These are phyloP conservation scores for Colaptes auratus DNA, from an alignment of 2,113 vertebrate species.

Conservation along the genomic window DNA sequence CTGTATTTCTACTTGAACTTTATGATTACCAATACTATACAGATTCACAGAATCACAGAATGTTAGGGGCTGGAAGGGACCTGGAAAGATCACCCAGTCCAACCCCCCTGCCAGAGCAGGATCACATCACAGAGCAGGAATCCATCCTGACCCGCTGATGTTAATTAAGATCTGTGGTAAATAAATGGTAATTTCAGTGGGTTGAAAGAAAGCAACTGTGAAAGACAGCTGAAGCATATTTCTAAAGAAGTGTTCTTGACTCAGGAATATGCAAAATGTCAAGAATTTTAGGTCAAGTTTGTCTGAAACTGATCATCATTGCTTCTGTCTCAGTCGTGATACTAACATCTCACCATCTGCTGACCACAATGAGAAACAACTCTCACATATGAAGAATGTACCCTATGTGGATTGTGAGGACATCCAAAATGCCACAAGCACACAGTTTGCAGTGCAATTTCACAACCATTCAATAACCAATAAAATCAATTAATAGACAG, in stretches of 20 bases:
- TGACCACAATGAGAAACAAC: not conserved
- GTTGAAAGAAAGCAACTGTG: not conserved
- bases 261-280: not conserved
- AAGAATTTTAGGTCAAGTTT: not conserved
- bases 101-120: too few species aligned
- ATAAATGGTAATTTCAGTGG: not conserved
- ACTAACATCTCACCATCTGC: not conserved
- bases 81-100: too few species aligned
- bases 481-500: not conserved
- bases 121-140: not conserved
- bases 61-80: too few species aligned
- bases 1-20: not conserved
- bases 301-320: not conserved
- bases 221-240: not conserved
- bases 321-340: not conserved
- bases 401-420: fast-evolving
- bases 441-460: not conserved
- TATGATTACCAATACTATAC: not conserved
- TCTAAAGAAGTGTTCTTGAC: not conserved
- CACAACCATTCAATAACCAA: not conserved
- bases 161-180: not conserved
- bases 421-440: not conserved
- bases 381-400: not conserved
- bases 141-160: not conserved
- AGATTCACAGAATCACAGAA: not conserved